A percentile compares a stretch with the other conserved stretches of the same genome.
Evolutionary conservation across 2,888 invertebrate genomes (phyloP).

Genomic region (Stomorhina lunata): DNA sequence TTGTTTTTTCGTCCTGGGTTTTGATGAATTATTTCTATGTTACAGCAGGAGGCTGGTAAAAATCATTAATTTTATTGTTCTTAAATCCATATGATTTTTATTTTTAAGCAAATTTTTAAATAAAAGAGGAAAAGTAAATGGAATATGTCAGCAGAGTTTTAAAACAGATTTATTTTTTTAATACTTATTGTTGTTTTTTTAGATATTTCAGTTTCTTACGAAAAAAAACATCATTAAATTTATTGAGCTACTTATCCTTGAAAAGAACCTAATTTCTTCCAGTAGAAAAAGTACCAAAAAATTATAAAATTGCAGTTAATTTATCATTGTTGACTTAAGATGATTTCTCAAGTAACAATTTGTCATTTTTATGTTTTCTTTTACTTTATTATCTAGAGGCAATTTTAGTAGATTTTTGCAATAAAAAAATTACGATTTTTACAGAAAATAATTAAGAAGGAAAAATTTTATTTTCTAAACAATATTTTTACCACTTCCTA

Average conservation of each 20-base stretch:
- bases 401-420: not conserved
- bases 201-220: no score
- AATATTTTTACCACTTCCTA: not conserved
- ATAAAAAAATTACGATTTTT: not conserved
- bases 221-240: no score
- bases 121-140: not conserved
- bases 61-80: not conserved
- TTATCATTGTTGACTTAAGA: not conserved
- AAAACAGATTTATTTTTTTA: not conserved
- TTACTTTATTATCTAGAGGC: not conserved
- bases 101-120: not conserved
- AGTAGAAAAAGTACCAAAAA: not conserved
- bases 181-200: no score
- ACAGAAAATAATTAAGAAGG: not conserved
- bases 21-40: conserved; percentile 16
- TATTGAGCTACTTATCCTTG: no score
- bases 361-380: not conserved
- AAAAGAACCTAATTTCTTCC: not conserved
- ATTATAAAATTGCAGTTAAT: no score
- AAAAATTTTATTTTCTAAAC: not conserved
- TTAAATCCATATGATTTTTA: not conserved
- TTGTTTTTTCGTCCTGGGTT: not conserved
- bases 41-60: not conserved
- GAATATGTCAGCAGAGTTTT: not conserved
- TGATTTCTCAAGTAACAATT: not conserved